Evolutionary conservation across 2,113 vertebrate genomes (phyloP).

Genomic region (Pseudolaguvia tuberculata): DNA sequence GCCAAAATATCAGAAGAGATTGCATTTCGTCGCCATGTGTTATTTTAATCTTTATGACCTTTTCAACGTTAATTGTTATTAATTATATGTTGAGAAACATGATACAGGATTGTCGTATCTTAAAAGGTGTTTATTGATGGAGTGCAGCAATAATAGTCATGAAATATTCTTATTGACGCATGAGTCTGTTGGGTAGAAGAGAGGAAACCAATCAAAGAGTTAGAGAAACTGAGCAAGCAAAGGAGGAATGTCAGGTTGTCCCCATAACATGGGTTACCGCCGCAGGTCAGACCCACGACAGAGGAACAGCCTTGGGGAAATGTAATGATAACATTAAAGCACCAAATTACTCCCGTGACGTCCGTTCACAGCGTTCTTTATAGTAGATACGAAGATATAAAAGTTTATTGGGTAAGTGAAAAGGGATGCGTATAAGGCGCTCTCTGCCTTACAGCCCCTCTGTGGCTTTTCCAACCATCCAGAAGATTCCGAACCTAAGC

Average conservation of each 20-base stretch:
- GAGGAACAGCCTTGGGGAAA: constrained; percentile 84
- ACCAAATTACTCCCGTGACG: constrained; percentile 91
- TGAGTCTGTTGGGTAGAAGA: not conserved
- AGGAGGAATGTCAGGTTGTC: constrained; percentile 23
- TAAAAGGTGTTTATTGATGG: not conserved
- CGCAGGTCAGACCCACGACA: constrained; percentile 84
- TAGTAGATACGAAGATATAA: constrained; percentile 97
- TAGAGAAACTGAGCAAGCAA: not conserved
- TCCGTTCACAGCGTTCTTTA: constrained; percentile 92
- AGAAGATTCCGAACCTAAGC: constrained; percentile 93
- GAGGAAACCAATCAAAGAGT: not conserved
- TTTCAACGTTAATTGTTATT: constrained; percentile 1
- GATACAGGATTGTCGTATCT: not conserved
- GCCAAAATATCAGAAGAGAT: constrained; percentile 14
- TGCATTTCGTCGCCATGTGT: constrained; percentile 10
- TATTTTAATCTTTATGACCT: constrained; percentile 13
- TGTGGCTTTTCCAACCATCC: constrained; percentile 99
- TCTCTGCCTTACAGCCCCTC: constrained; percentile 88
- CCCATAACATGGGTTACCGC: constrained; percentile 80
- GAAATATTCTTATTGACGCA: not conserved
- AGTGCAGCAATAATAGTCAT: not conserved
- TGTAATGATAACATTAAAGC: constrained; percentile 95
- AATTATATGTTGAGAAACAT: not conserved
- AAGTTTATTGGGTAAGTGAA: constrained; percentile 97
- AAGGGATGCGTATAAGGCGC: constrained; percentile 80